Evolutionary conservation across 2,113 vertebrate species (phyloP).

Genomic region (Rissa tridactyla): DNA sequence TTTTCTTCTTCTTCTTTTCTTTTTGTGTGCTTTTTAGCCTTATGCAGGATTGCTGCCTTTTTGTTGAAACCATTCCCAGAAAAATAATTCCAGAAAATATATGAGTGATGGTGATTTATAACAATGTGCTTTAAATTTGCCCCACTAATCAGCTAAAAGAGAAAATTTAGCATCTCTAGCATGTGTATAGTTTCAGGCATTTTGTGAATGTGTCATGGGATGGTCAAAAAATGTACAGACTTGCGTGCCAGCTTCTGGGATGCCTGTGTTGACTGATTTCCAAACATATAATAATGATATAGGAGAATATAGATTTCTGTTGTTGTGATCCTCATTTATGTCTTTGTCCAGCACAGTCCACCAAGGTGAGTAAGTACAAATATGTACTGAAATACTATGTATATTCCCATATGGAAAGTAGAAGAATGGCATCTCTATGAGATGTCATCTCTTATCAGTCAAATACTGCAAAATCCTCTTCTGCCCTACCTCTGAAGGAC

Average conservation of each 20-base stretch:
- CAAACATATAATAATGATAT: not conserved
- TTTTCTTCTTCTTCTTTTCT: not conserved
- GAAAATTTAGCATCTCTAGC: not conserved
- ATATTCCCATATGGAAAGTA: not conserved
- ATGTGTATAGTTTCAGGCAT: not conserved
- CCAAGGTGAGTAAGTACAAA: not conserved
- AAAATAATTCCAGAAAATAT: not conserved
- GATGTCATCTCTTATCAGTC: not conserved
- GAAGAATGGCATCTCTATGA: not conserved
- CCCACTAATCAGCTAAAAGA: not conserved
- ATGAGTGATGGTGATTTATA: not conserved
- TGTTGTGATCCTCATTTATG: not conserved
- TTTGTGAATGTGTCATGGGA: not conserved
- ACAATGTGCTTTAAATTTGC: not conserved
- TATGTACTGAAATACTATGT: accelerated
- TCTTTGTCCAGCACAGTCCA: not conserved
- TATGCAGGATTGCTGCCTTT: not conserved
- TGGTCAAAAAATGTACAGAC: not conserved
- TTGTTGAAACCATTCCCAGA: not conserved
- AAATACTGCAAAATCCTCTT: not conserved
- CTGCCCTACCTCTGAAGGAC: not conserved
- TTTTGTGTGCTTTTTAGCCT: not conserved
- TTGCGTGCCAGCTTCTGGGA: not conserved
- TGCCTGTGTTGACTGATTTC: not conserved
- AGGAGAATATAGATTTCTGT: not conserved